Percentiles rank a stretch among this genome's conserved stretches.
These are phyloP conservation scores for Brotula barbata DNA, from an alignment of 2,797 vertebrate species.

Conservation along the genomic window DNA sequence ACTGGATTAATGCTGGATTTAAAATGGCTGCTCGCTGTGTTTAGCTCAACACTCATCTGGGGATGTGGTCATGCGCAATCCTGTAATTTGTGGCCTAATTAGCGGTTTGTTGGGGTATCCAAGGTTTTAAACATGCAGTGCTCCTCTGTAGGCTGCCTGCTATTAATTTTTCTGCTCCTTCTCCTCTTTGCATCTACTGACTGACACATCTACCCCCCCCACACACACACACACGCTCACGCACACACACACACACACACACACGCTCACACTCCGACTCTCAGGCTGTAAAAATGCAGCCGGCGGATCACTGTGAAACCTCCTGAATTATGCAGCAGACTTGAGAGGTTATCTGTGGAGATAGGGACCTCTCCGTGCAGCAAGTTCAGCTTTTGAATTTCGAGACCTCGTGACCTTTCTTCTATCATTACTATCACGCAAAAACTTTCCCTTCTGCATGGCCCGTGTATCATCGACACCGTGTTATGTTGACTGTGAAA, in stretches of 20 bases:
- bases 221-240: not conserved
- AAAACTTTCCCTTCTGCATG: conserved; percentile 21
- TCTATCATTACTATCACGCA: conserved; percentile 27
- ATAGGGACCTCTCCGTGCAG: conserved; percentile 33
- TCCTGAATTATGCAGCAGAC: conserved; percentile 49
- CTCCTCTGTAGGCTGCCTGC: conserved; percentile 15
- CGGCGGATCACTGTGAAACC: conserved; percentile 48
- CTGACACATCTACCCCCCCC: conserved; percentile 1
- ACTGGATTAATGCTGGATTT: conserved; percentile 68
- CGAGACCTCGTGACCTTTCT: conserved; percentile 37
- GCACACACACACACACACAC: conserved; percentile 33
- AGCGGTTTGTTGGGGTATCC: conserved; percentile 52
- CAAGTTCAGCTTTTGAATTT: conserved; percentile 55
- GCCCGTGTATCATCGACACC: conserved; percentile 24
- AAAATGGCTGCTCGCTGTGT: conserved; percentile 68
- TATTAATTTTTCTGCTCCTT: conserved; percentile 25
- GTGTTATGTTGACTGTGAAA: conserved; percentile 10
- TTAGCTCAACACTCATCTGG: conserved; percentile 59
- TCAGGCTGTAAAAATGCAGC: conserved; percentile 45
- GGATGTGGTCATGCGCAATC: conserved; percentile 60
- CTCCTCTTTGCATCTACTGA: conserved; percentile 12
- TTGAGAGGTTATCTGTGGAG: conserved; percentile 33
- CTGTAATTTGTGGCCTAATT: conserved; percentile 70
- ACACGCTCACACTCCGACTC: conserved; percentile 22
- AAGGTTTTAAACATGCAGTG: conserved; percentile 23